Evolutionary conservation across 1,140 invertebrate species (phyloP).

Genomic region (Nephila pilipes): DNA sequence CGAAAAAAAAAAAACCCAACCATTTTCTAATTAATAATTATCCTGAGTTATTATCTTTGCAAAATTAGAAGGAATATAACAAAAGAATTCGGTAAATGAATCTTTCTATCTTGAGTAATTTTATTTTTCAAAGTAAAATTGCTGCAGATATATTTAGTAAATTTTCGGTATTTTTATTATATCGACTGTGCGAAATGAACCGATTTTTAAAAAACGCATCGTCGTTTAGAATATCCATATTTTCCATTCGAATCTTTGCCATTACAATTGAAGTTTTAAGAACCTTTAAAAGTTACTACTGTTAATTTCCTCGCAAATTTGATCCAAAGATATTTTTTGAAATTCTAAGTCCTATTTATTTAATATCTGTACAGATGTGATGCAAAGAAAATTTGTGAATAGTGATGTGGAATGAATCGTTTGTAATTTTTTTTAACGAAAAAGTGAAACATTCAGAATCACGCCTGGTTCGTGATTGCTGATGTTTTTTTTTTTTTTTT

Average conservation of each 20-base stretch:
- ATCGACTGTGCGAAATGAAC: no score
- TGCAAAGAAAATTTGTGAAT: conserved; percentile 53
- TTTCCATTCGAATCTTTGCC: background rate
- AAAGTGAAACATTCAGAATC: background rate
- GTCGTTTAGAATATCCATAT: background rate
- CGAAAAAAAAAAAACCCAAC: no score
- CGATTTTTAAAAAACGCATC: no score
- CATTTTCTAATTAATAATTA: no score
- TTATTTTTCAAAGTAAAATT: no score
- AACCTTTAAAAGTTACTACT: background rate
- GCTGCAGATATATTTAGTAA: no score
- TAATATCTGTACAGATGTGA: conserved; percentile 47
- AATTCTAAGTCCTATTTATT: conserved; percentile 75
- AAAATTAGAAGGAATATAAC: no score
- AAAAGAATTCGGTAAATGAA: no score
- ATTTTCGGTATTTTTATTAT: no score
- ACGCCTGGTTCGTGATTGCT: background rate
- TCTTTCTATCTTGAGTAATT: no score
- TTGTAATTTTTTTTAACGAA: background rate
- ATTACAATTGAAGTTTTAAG: background rate
- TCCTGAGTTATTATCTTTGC: no score
- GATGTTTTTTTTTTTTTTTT: no score
- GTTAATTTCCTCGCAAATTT: conserved; percentile 46
- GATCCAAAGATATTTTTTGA: conserved; percentile 71
- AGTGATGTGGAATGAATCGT: background rate